A percentile compares a stretch with the other conserved stretches of the same genome.
phyloP scores from a whole-genome alignment of 2,113 vertebrate genomes.

The Neogale vison region DNA sequence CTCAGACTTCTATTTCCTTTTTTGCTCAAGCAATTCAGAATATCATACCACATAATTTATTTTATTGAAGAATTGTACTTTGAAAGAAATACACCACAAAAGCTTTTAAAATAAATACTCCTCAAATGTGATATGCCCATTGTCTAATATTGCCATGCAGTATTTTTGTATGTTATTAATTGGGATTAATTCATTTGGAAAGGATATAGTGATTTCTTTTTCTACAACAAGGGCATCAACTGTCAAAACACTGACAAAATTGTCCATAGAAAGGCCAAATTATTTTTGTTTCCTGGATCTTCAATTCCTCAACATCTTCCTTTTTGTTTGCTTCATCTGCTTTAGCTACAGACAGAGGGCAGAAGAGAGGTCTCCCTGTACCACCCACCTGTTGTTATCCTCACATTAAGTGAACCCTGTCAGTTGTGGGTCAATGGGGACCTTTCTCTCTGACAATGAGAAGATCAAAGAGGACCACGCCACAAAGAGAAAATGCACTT shows the following conservation, averaged over 20 bases:
- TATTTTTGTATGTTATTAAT: background rate
- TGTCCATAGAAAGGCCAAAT: background rate
- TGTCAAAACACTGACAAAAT: background rate
- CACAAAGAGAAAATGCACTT: background rate
- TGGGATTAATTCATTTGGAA: background rate
- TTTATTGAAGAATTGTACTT: constrained; percentile 36
- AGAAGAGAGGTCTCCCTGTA: background rate
- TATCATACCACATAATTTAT: background rate
- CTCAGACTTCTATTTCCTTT: constrained; percentile 10
- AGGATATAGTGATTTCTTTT: background rate
- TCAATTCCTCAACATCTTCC: background rate
- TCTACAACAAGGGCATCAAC: background rate
- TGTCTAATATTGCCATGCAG: background rate
- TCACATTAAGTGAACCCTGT: background rate
- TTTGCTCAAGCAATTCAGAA: background rate
- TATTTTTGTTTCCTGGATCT: background rate
- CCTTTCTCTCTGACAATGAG: background rate
- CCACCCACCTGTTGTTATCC: background rate
- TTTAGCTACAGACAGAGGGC: background rate
- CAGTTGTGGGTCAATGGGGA: background rate
- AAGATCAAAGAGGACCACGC: background rate
- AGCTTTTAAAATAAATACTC: background rate
- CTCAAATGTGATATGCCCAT: background rate
- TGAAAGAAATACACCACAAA: background rate
- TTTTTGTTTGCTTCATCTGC: background rate